These are phyloP conservation scores for Petromus typicus DNA, from an alignment of 2,113 vertebrate genomes.

Conservation along the genomic window DNA sequence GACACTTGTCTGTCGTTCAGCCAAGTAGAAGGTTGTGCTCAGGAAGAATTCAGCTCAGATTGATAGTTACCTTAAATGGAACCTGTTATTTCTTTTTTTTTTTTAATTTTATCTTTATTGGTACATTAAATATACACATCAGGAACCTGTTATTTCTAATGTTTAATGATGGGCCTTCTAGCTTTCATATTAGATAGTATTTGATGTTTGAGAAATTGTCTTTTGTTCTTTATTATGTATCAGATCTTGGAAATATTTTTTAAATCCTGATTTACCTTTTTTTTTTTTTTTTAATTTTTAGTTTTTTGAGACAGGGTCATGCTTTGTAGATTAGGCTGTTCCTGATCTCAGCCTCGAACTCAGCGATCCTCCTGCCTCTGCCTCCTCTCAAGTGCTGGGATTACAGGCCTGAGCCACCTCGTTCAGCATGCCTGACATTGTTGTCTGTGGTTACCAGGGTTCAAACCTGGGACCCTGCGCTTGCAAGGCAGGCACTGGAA, in stretches of 20 bases:
- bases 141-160: not conserved
- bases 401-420: too few relatives aligned
- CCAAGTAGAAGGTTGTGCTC: not conserved
- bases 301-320: too few relatives aligned
- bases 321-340: too few relatives aligned
- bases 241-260: constrained; percentile 16
- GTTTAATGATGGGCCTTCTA: not conserved
- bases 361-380: too few relatives aligned
- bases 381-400: too few relatives aligned
- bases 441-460: too few relatives aligned
- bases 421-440: too few relatives aligned
- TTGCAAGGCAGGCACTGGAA: too few relatives aligned
- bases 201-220: constrained; percentile 54
- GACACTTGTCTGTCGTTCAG: constrained; percentile 22
- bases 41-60: constrained; percentile 21
- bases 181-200: not conserved
- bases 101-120: too few relatives aligned
- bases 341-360: too few relatives aligned
- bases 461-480: too few relatives aligned
- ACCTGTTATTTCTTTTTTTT: not conserved
- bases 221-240: constrained; percentile 10
- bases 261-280: constrained; percentile 18
- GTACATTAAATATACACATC: too few relatives aligned
- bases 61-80: not conserved
- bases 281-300: not conserved